These are phyloP conservation scores for Leptobrachium ailaonicum DNA, from an alignment of 2,113 vertebrate species.

Conservation along the genomic window DNA sequence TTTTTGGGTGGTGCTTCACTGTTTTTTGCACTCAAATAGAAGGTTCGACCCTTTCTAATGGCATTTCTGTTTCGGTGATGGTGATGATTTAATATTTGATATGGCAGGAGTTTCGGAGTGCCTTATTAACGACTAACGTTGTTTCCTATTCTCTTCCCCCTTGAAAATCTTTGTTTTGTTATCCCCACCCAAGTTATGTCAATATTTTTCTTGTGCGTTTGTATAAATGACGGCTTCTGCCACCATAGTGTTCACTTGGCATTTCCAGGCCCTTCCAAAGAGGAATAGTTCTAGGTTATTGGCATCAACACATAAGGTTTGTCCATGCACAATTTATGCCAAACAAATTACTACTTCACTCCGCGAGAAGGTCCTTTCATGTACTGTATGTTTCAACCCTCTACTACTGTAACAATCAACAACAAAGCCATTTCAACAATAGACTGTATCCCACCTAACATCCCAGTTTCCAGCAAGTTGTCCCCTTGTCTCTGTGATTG, in stretches of 20 bases:
- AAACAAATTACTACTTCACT: slow-evolving; percentile 9
- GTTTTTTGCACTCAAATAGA: slow-evolving; percentile 40
- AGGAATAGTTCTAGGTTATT: neutral
- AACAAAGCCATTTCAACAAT: slow-evolving; percentile 32
- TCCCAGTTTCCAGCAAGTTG: slow-evolving; percentile 21
- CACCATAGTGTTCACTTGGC: neutral
- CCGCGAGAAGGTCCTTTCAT: slow-evolving; percentile 16
- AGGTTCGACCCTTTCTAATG: slow-evolving; percentile 30
- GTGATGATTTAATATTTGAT: slow-evolving; percentile 4
- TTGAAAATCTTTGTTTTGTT: slow-evolving; percentile 1
- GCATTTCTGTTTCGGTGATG: slow-evolving; percentile 37
- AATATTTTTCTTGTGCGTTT: neutral
- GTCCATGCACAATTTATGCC: slow-evolving; percentile 30
- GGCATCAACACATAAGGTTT: neutral
- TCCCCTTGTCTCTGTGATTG: neutral
- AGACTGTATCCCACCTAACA: neutral
- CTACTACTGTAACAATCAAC: slow-evolving; percentile 35
- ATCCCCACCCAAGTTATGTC: too few species aligned
- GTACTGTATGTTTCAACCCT: slow-evolving; percentile 37
- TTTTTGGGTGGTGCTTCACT: slow-evolving; percentile 34
- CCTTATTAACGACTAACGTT: slow-evolving; percentile 29
- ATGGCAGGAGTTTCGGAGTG: slow-evolving; percentile 37
- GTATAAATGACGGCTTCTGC: neutral
- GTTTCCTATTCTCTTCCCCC: slow-evolving; percentile 31
- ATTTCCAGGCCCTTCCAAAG: slow-evolving; percentile 13